phyloP scores from a whole-genome alignment of 2,113 vertebrate genomes.

The Muscicapa adusta region DNA sequence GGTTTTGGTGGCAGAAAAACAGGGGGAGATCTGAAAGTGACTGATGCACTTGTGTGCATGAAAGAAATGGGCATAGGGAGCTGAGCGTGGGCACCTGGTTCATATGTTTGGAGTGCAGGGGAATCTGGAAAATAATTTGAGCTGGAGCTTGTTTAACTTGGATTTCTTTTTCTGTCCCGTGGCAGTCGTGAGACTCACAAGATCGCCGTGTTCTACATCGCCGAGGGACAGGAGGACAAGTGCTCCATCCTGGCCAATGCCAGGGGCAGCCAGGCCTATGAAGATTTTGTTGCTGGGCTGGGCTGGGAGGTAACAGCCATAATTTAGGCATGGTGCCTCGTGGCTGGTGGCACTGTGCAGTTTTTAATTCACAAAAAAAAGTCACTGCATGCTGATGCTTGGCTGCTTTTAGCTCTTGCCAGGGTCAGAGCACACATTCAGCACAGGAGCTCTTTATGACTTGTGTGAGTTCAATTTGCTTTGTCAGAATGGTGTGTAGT shows the following conservation, averaged over 20 bases:
- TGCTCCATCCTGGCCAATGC: conserved; percentile 94
- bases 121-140: neutral
- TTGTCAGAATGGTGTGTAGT: neutral
- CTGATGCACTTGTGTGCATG: neutral
- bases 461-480: accelerated
- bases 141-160: neutral
- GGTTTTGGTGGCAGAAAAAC: no score
- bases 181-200: conserved; percentile 95
- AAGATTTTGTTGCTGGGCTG: conserved; percentile 95
- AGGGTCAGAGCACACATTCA: neutral
- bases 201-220: conserved; percentile 97
- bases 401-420: neutral
- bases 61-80: accelerated
- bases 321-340: neutral
- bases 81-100: neutral
- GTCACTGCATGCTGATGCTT: accelerated
- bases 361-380: neutral
- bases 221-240: conserved; percentile 97
- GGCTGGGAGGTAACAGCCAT: conserved; percentile 92
- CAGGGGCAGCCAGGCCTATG: conserved; percentile 90
- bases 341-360: neutral
- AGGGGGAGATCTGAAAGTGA: neutral
- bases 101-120: neutral
- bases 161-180: neutral
- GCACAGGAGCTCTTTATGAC: neutral